Percentiles rank a stretch among this genome's conserved stretches.
These are phyloP conservation scores for Lophotis ruficrista DNA, from an alignment of 2,113 vertebrate genomes.

Conservation along the genomic window DNA sequence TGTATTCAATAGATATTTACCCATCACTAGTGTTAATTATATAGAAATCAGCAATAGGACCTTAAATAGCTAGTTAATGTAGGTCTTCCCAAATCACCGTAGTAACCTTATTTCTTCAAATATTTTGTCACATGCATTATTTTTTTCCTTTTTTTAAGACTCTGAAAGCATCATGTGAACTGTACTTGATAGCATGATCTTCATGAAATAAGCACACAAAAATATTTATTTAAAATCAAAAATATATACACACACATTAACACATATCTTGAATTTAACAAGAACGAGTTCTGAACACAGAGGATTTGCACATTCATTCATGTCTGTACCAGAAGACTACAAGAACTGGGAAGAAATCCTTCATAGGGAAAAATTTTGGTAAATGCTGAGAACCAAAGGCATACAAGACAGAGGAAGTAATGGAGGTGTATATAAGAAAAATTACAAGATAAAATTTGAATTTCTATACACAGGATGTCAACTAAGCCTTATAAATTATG, in stretches of 20 bases:
- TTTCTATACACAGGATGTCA: neutral
- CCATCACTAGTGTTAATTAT: neutral
- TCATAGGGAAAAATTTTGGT: neutral
- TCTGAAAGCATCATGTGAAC: neutral
- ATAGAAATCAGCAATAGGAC: neutral
- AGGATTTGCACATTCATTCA: neutral
- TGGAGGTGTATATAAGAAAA: neutral
- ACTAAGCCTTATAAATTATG: neutral
- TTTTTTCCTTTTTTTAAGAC: neutral
- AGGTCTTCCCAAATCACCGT: neutral
- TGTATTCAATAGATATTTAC: neutral
- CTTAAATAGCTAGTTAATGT: neutral
- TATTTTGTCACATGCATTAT: neutral
- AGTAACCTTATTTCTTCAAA: neutral
- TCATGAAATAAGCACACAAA: neutral
- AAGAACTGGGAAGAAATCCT: neutral
- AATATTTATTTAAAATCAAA: neutral
- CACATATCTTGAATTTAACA: neutral
- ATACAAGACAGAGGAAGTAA: neutral
- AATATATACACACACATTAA: neutral
- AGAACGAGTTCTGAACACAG: neutral
- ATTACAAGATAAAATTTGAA: neutral
- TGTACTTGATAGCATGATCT: neutral
- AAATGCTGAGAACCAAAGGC: neutral
- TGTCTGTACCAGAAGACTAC: neutral